Evolutionary conservation across 2,888 invertebrate species (phyloP), one percentile per base, ranked within the genome.

Genomic region (Harpalus rubripes): DNA sequence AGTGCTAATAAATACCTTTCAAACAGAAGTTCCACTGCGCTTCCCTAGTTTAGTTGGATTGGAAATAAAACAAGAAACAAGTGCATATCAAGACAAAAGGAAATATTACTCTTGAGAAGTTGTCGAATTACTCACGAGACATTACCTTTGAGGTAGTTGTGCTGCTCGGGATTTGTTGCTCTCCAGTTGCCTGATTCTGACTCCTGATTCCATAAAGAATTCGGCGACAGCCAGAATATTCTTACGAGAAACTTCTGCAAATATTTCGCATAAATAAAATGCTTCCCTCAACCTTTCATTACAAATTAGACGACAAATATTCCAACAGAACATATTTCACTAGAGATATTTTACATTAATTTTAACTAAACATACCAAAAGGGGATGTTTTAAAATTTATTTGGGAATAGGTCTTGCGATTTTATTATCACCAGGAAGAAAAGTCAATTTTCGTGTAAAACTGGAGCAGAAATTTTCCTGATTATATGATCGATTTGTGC

Each of bases 41-140:
- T 59, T 10, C 63, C 22, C 10, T 63, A 26, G 63, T 26, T 26
- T 26, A 68, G 32, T 68, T 18, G 63, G 22, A 18, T 18, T 68
- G 32, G 39, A 41, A 68, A 65, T 65, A 65, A 65, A 68, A 39
- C 26, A 68, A 39, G 68, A 68, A 22, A 44, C 72, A 74, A 74
- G 72, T 74, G 18, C 44, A 44, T 44, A 74, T 74, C 16, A 74
- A 74, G 72, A 74, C 72, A 74, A 74, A 74, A 74, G 41, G 72
- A 74, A 74, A 74, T 74, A 74, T 74, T 12, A 74, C 44, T 74
- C 44, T 74, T 74, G 78, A 10, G 61, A 59, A 83, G 41, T 83
- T 83, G 76, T 83, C 83, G 83, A 76, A 83, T 83, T 83, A 83
- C 83, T 83, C 41, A 83, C 83, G 61, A 83, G 56, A 83, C 83